Conservation (phyloP, 2,113 vertebrate species). For the Gasterosteus nipponicus region DNA sequence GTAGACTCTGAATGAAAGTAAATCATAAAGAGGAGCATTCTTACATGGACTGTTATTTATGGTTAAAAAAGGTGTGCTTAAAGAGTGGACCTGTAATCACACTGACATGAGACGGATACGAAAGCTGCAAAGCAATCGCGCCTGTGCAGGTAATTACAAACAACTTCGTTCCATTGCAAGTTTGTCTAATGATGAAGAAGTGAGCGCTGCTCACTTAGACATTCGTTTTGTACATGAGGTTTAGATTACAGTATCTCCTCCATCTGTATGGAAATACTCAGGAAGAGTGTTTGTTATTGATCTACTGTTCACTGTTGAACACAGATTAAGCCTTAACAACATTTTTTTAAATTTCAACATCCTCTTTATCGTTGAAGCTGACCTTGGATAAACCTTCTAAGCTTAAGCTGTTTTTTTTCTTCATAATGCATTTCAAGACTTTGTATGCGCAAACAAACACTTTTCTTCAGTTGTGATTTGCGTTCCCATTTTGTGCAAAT, state of each 20-base stretch:
- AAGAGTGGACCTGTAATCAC: conserved; percentile 47
- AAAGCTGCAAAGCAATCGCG: conserved; percentile 34
- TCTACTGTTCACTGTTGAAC: neutral
- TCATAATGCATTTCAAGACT: conserved; percentile 18
- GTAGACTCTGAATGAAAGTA: conserved; percentile 45
- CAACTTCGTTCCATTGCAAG: conserved; percentile 22
- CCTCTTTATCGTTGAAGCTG: conserved; percentile 30
- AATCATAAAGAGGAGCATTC: conserved; percentile 49
- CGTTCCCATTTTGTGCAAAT: conserved; percentile 29
- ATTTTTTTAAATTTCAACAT: conserved; percentile 26
- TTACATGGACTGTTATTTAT: conserved; percentile 48
- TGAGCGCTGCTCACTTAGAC: neutral
- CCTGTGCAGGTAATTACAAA: conserved; percentile 25
- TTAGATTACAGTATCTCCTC: neutral
- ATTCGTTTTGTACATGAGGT: neutral
- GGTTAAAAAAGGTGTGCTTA: conserved; percentile 40
- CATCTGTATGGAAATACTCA: neutral
- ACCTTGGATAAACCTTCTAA: conserved; percentile 41
- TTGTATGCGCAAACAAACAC: conserved; percentile 15
- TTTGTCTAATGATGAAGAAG: conserved; percentile 4
- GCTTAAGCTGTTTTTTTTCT: conserved; percentile 21
- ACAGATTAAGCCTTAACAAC: neutral
- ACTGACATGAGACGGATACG: conserved; percentile 48
- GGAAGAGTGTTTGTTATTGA: neutral
- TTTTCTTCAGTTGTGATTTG: conserved; percentile 33